Conservation (phyloP, 2,888 invertebrate genomes). For the Macrosoma leucophasiata region DNA sequence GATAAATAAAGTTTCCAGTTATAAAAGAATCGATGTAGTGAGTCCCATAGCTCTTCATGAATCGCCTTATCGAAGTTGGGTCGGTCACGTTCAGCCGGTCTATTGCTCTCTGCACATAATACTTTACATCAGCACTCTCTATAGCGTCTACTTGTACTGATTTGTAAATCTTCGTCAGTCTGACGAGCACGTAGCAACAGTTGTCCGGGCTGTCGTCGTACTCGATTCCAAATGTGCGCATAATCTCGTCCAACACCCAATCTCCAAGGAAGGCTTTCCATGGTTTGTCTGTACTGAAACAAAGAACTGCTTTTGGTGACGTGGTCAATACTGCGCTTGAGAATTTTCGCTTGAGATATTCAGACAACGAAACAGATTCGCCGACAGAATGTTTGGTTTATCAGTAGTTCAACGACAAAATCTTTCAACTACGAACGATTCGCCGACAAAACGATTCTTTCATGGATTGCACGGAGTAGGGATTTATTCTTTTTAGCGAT, state of each 20-base stretch:
- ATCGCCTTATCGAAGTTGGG: constrained; percentile 81
- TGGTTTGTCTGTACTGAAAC: constrained; percentile 77
- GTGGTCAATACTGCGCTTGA: too few species aligned
- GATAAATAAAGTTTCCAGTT: constrained; percentile 91
- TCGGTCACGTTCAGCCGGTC: constrained; percentile 80
- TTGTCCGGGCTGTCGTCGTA: constrained; percentile 77
- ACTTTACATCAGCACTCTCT: constrained; percentile 76
- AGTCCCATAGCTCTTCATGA: constrained; percentile 89
- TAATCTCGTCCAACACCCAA: constrained; percentile 87
- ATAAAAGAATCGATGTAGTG: constrained; percentile 91
- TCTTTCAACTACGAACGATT: too few species aligned
- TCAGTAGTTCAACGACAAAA: too few species aligned
- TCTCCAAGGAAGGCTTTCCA: constrained; percentile 93
- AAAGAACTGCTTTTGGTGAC: too few species aligned
- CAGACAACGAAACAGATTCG: too few species aligned
- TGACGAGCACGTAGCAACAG: constrained; percentile 83
- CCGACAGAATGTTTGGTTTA: too few species aligned
- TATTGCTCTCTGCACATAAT: constrained; percentile 79
- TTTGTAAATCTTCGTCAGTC: constrained; percentile 81
- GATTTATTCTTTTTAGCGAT: too few species aligned
- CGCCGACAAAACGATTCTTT: too few species aligned
- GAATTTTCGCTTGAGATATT: too few species aligned
- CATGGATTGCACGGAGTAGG: too few species aligned
- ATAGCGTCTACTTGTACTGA: constrained; percentile 78
- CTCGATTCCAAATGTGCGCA: constrained; percentile 88